These are phyloP conservation scores for Pterobdella sp. DNA, from an alignment of 2,888 invertebrate genomes.

Conservation along the genomic window DNA sequence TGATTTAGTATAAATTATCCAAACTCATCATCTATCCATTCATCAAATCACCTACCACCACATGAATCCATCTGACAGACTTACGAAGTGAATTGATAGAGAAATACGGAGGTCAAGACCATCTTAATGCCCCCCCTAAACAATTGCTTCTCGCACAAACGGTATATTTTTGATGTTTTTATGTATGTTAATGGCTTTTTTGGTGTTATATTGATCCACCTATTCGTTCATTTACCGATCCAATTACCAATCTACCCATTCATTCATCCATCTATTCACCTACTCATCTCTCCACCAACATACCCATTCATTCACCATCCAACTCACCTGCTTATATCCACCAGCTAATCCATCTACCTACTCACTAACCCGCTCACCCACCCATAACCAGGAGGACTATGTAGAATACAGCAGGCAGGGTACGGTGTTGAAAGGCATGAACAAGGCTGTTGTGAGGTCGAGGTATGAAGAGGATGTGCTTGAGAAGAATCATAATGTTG, in stretches of 20 bases:
- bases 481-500: slow-evolving; percentile 76
- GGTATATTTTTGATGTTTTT: slow-evolving; percentile 39
- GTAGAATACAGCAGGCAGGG: slow-evolving; percentile 90
- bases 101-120: slow-evolving; percentile 89
- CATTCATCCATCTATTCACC: too few relatives aligned
- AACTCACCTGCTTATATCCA: too few relatives aligned
- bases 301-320: too few relatives aligned
- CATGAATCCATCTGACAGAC: too few relatives aligned
- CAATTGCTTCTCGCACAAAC: slow-evolving; percentile 86
- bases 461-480: slow-evolving; percentile 88
- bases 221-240: too few relatives aligned
- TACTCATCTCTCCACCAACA: too few relatives aligned
- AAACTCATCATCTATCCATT: too few relatives aligned
- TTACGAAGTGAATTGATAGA: slow-evolving; percentile 80
- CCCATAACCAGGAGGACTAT: slow-evolving; percentile 67
- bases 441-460: slow-evolving; percentile 73
- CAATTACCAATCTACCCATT: too few relatives aligned
- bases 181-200: slow-evolving; percentile 14
- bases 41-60: too few relatives aligned
- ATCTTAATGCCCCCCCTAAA: slow-evolving; percentile 72
- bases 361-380: neutral
- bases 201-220: too few relatives aligned
- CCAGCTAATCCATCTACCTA: too few relatives aligned
- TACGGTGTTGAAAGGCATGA: slow-evolving; percentile 68
- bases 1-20: too few relatives aligned